Percentiles rank a stretch among this genome's conserved stretches.
Conservation (phyloP, 37 sponge, comb jelly and placozoan genomes). For the Eunapius fragilis region DNA sequence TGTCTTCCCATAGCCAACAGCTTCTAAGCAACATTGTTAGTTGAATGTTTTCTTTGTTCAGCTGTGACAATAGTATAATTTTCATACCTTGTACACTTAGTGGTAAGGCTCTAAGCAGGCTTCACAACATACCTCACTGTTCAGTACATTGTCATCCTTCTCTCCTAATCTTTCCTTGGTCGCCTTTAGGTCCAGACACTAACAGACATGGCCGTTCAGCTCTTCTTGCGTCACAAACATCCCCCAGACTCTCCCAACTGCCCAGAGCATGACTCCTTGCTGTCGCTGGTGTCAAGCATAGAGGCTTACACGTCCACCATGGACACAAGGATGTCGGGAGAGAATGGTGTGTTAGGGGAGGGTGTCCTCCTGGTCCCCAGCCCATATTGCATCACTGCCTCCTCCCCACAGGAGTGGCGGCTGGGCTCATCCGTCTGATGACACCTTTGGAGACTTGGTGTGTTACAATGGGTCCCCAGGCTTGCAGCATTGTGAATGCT, state of each 20-base stretch:
- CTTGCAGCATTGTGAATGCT: no score
- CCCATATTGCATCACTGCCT: background rate
- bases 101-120: no score
- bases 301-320: slow-evolving; percentile 20
- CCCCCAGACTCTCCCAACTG: background rate
- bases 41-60: background rate
- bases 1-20: no score
- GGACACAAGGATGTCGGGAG: slow-evolving; percentile 67
- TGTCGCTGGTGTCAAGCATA: slow-evolving; percentile 19
- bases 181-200: slow-evolving; percentile 61
- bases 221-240: slow-evolving; percentile 70
- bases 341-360: slow-evolving; percentile 70
- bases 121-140: no score
- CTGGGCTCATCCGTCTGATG: no score
- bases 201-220: slow-evolving; percentile 67
- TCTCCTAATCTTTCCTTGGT: background rate
- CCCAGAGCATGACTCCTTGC: slow-evolving; percentile 38
- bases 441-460: no score
- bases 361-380: no score
- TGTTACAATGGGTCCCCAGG: no score
- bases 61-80: background rate
- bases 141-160: background rate
- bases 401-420: no score
- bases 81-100: no score
- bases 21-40: background rate